Percentiles rank a stretch among this genome's conserved stretches.
phyloP scores from a whole-genome alignment of 2,888 invertebrate genomes.

The Poecilobothrus nobilitatus region DNA sequence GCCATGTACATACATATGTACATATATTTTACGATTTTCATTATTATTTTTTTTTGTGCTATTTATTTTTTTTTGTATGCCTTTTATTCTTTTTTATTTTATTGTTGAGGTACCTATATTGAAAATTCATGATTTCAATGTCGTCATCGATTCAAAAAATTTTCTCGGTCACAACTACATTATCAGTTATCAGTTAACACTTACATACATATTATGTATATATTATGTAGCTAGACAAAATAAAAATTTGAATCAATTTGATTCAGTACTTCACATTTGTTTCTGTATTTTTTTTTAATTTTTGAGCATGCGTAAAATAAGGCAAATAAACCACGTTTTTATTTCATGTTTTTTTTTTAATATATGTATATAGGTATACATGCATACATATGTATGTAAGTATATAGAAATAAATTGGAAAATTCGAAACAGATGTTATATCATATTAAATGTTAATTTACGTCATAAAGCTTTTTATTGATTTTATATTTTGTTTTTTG shows the following conservation, averaged over 20 bases:
- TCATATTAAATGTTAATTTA: constrained; percentile 1
- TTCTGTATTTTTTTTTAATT: background rate
- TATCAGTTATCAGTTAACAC: background rate
- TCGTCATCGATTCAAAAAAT: background rate
- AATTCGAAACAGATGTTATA: constrained; percentile 3
- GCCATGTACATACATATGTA: too few relatives aligned
- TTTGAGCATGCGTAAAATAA: background rate
- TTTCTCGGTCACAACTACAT: background rate
- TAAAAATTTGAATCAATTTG: too few relatives aligned
- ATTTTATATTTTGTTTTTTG: background rate
- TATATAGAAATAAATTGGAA: background rate
- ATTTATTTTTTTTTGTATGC: background rate
- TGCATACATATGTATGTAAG: background rate
- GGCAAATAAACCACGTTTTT: background rate
- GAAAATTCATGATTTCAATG: background rate
- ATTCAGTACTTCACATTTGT: background rate
- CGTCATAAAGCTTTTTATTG: background rate
- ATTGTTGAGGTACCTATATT: background rate
- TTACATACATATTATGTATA: too few relatives aligned
- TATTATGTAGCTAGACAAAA: too few relatives aligned
- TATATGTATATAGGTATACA: background rate
- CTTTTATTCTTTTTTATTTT: background rate
- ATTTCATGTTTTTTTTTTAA: background rate
- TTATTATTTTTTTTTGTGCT: background rate
- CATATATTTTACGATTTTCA: too few relatives aligned